A percentile compares a stretch with the other conserved stretches of the same genome.
These are phyloP conservation scores for Tortricodes alternella DNA, from an alignment of 2,888 invertebrate genomes.

Conservation along the genomic window DNA sequence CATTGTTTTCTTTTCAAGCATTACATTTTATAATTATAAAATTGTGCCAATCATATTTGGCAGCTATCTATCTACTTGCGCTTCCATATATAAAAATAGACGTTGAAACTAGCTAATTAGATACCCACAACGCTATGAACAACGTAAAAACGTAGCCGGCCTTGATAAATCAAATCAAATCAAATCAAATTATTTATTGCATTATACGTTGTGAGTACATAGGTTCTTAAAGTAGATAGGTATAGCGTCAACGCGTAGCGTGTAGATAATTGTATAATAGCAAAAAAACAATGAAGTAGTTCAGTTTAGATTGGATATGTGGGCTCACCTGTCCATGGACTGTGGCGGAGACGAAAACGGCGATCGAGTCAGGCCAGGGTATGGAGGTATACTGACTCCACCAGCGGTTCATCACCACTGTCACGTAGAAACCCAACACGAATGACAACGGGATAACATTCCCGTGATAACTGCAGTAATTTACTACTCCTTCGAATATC, in stretches of 20 bases:
- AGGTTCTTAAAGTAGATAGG: too few relatives aligned
- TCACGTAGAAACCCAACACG: conserved; percentile 96
- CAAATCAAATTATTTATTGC: too few relatives aligned
- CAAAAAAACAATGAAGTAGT: not conserved
- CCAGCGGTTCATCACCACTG: conserved; percentile 96
- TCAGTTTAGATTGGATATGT: too few relatives aligned
- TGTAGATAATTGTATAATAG: not conserved
- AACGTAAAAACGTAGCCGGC: not conserved
- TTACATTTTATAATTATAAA: not conserved
- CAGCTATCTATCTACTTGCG: not conserved
- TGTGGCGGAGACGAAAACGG: conserved; percentile 92
- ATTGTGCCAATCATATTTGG: not conserved
- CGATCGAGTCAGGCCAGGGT: conserved; percentile 94
- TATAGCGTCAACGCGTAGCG: too few relatives aligned
- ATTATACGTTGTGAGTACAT: too few relatives aligned
- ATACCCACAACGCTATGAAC: not conserved
- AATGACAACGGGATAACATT: conserved; percentile 96
- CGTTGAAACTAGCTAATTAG: not conserved
- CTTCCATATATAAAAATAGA: not conserved
- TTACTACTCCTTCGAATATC: conserved; percentile 90
- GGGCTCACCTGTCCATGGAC: conserved; percentile 89
- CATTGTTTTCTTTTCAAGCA: not conserved
- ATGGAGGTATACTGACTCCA: conserved; percentile 93
- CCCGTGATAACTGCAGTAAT: conserved; percentile 93
- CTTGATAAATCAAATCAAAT: too few relatives aligned